Conservation (phyloP, 2,113 vertebrate species). For the Mirounga angustirostris region DNA sequence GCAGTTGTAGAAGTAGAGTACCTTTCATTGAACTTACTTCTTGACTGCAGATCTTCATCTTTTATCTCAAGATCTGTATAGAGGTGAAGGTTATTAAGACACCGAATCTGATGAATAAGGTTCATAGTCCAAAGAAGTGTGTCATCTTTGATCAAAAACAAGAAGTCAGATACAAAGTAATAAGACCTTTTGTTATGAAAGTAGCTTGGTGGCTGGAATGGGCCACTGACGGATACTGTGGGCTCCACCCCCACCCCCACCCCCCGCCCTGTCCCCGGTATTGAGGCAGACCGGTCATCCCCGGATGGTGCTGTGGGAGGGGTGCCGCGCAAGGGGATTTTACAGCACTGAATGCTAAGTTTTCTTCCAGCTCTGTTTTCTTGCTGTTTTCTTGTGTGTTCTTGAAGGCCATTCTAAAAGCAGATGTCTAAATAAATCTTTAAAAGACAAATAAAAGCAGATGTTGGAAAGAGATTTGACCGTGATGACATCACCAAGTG, state of each 20-base stretch:
- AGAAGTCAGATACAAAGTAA: not conserved
- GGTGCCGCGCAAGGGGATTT: not conserved
- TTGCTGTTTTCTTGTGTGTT: not conserved
- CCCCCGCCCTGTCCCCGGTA: accelerated
- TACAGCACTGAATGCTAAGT: not conserved
- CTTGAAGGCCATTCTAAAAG: not conserved
- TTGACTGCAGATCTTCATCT: not conserved
- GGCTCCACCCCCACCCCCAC: not conserved
- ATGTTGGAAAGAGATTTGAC: not conserved
- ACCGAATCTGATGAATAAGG: not conserved
- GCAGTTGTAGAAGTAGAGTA: not conserved
- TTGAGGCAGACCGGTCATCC: not conserved
- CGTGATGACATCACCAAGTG: not conserved
- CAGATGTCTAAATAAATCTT: not conserved
- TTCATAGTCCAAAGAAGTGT: not conserved
- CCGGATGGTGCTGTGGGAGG: not conserved
- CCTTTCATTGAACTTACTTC: not conserved
- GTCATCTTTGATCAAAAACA: not conserved
- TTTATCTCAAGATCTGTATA: not conserved
- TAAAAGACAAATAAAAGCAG: not conserved
- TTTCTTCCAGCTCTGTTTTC: not conserved
- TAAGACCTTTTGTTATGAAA: not conserved
- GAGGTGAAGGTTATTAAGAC: not conserved
- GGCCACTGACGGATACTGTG: not conserved
- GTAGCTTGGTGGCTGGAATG: not conserved